Conservation (phyloP, 2,113 vertebrate species). For the Nibea coibor region DNA sequence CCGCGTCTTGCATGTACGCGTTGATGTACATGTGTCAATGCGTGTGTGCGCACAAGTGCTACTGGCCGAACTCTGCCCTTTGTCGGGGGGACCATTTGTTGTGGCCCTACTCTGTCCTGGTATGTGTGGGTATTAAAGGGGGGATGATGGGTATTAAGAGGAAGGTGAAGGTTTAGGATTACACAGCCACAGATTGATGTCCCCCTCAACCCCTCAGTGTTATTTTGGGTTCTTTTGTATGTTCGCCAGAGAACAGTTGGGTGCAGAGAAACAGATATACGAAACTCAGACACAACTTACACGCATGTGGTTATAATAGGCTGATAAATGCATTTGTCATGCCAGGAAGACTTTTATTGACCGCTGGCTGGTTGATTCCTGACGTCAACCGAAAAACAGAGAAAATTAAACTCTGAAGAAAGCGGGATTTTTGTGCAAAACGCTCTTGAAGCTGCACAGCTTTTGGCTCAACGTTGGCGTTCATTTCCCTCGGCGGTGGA, state of each 20-base stretch:
- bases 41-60: constrained; percentile 51
- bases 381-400: constrained; percentile 12
- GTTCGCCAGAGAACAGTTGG: constrained; percentile 77
- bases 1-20: neutral
- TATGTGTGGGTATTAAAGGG: constrained; percentile 81
- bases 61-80: constrained; percentile 83
- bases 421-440: neutral
- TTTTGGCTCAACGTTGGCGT: constrained; percentile 11
- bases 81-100: constrained; percentile 85
- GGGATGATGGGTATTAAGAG: constrained; percentile 79
- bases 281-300: constrained; percentile 39
- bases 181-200: constrained; percentile 85
- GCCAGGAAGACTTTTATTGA: constrained; percentile 54
- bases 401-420: neutral
- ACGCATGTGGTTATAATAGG: constrained; percentile 50
- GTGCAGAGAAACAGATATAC: constrained; percentile 51
- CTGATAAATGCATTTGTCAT: constrained; percentile 62
- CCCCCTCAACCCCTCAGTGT: constrained; percentile 74
- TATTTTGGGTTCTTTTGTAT: constrained; percentile 87
- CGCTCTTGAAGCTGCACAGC: neutral
- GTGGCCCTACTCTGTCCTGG: constrained; percentile 80
- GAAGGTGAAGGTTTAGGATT: constrained; percentile 85
- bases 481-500: constrained; percentile 29
- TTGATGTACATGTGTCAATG: constrained; percentile 28
- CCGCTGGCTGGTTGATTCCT: constrained; percentile 3